phyloP scores from a whole-genome alignment of 2,113 vertebrate genomes.

The Oryzias woworae region DNA sequence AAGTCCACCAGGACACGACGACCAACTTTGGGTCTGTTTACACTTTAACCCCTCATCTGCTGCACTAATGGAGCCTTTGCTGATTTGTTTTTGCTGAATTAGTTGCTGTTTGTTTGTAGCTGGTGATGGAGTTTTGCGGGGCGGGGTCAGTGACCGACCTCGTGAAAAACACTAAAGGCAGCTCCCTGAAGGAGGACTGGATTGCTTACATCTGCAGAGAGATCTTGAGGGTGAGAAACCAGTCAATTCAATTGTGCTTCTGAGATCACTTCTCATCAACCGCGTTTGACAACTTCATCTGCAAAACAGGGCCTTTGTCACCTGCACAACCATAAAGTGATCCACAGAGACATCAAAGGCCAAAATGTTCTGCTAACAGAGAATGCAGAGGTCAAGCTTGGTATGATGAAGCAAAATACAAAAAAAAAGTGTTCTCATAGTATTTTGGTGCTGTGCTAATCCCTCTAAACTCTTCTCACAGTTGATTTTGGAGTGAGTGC shows the following conservation, averaged over 20 bases:
- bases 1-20: slow-evolving; percentile 90
- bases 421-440: too few relatives aligned
- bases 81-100: background rate
- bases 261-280: slow-evolving; percentile 1
- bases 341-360: slow-evolving; percentile 94
- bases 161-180: slow-evolving; percentile 93
- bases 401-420: slow-evolving; percentile 63
- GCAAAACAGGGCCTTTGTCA: slow-evolving; percentile 85
- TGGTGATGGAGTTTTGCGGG: slow-evolving; percentile 95
- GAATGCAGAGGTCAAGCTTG: slow-evolving; percentile 93
- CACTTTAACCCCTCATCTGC: background rate
- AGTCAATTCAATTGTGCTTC: background rate
- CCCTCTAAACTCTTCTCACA: slow-evolving; percentile 40
- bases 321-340: slow-evolving; percentile 91
- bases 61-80: background rate
- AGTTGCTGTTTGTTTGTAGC: slow-evolving; percentile 61
- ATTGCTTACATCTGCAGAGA: slow-evolving; percentile 93
- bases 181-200: slow-evolving; percentile 90
- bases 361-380: slow-evolving; percentile 92
- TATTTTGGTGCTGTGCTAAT: background rate
- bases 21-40: slow-evolving; percentile 89
- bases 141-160: slow-evolving; percentile 91
- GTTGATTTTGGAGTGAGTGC: slow-evolving; percentile 95
- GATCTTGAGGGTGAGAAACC: slow-evolving; percentile 83
- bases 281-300: slow-evolving; percentile 18